phyloP scores from a whole-genome alignment of 1,140 invertebrate species.

The Cotesia vestalis region DNA sequence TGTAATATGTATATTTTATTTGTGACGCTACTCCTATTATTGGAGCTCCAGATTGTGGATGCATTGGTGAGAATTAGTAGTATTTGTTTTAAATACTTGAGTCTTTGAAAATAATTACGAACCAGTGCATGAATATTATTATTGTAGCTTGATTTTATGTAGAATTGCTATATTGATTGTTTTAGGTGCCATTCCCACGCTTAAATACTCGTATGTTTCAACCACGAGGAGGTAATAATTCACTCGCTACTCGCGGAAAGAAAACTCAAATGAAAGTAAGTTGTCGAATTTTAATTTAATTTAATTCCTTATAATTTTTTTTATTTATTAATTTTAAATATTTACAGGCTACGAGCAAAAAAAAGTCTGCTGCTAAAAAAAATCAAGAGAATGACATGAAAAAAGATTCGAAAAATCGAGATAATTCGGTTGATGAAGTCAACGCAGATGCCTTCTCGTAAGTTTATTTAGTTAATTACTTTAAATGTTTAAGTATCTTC shows the following conservation, averaged over 20 bases:
- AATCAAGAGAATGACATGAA: constrained; percentile 60
- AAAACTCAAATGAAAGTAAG: constrained; percentile 64
- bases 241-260: constrained; percentile 55
- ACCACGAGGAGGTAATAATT: constrained; percentile 50
- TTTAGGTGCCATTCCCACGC: constrained; percentile 61
- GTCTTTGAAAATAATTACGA: background rate
- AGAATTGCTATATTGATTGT: constrained; percentile 36
- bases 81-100: constrained; percentile 15
- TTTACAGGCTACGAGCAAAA: constrained; percentile 57
- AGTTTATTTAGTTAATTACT: constrained; percentile 35
- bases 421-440: constrained; percentile 53
- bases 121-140: background rate
- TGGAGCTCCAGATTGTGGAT: constrained; percentile 31
- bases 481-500: background rate
- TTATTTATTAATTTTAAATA: constrained; percentile 10
- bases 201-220: constrained; percentile 56
- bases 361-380: constrained; percentile 58
- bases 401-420: constrained; percentile 47
- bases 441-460: constrained; percentile 53
- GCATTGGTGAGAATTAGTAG: constrained; percentile 26
- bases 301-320: constrained; percentile 14
- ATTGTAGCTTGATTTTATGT: constrained; percentile 1
- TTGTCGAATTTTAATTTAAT: constrained; percentile 19
- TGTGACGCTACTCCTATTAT: constrained; percentile 37
- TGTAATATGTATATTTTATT: constrained; percentile 48